These are phyloP conservation scores for Mustela nigripes DNA, from an alignment of 2,113 vertebrate genomes.

Conservation along the genomic window DNA sequence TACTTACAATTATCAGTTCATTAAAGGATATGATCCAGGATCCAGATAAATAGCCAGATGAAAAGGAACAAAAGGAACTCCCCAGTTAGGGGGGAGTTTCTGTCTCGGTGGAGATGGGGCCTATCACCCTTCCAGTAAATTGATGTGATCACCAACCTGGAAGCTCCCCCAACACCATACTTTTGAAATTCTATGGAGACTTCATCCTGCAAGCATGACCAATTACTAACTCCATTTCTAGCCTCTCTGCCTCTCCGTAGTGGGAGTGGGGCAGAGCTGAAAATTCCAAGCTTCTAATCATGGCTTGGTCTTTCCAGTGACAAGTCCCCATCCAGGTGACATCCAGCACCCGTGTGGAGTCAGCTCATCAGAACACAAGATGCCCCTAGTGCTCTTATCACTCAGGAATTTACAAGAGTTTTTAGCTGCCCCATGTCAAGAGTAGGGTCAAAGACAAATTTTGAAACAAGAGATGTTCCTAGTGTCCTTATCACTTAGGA, in stretches of 20 bases:
- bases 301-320: neutral
- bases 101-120: neutral
- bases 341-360: neutral
- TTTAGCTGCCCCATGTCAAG: neutral
- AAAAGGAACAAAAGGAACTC: neutral
- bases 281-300: neutral
- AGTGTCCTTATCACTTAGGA: neutral
- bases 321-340: neutral
- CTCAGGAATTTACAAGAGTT: neutral
- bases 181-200: neutral
- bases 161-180: neutral
- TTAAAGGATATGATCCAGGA: neutral
- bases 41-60: neutral
- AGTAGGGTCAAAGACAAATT: neutral
- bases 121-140: neutral
- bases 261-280: neutral
- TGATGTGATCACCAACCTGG: neutral
- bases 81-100: neutral
- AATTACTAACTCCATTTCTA: neutral
- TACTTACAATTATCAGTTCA: neutral
- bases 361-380: neutral
- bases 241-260: neutral
- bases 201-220: neutral
- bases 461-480: neutral
- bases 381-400: neutral